Conservation (phyloP, 2,797 vertebrate genomes). For the Nothura maculosa region DNA sequence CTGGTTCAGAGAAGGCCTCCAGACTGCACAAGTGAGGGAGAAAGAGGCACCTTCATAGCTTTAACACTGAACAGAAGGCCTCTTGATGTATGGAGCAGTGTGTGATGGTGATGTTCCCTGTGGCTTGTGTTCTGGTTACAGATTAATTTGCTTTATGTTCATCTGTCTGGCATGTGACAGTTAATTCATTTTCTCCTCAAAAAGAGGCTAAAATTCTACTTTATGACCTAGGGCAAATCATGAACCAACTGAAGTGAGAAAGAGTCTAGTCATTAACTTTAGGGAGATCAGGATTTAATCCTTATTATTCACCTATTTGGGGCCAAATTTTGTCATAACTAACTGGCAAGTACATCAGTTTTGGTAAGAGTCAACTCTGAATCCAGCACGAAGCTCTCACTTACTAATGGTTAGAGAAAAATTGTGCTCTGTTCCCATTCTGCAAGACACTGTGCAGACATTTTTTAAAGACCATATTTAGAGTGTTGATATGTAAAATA, state of each 20-base stretch:
- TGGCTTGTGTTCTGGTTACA: slow-evolving; percentile 60
- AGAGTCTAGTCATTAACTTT: neutral
- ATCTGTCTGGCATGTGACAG: slow-evolving; percentile 74
- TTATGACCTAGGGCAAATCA: slow-evolving; percentile 23
- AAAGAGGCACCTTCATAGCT: slow-evolving; percentile 46
- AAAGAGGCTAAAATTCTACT: slow-evolving; percentile 52
- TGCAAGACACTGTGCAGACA: neutral
- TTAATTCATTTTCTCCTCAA: slow-evolving; percentile 77
- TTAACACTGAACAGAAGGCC: slow-evolving; percentile 35
- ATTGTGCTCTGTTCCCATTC: neutral
- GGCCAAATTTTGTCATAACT: neutral
- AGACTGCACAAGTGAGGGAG: neutral
- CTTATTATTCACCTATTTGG: neutral
- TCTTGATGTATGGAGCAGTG: slow-evolving; percentile 45
- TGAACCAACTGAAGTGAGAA: neutral
- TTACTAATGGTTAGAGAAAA: neutral
- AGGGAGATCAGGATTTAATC: neutral
- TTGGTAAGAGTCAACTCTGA: neutral
- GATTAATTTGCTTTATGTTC: slow-evolving; percentile 74
- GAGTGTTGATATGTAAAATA: neutral
- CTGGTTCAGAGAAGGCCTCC: neutral
- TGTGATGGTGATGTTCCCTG: slow-evolving; percentile 52
- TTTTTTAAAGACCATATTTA: neutral
- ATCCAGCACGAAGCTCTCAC: neutral
- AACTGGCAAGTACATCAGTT: neutral